Percentiles rank a stretch among this genome's conserved stretches.
These are phyloP conservation scores for Elephas maximus DNA, from an alignment of 2,113 vertebrate species.

Conservation along the genomic window DNA sequence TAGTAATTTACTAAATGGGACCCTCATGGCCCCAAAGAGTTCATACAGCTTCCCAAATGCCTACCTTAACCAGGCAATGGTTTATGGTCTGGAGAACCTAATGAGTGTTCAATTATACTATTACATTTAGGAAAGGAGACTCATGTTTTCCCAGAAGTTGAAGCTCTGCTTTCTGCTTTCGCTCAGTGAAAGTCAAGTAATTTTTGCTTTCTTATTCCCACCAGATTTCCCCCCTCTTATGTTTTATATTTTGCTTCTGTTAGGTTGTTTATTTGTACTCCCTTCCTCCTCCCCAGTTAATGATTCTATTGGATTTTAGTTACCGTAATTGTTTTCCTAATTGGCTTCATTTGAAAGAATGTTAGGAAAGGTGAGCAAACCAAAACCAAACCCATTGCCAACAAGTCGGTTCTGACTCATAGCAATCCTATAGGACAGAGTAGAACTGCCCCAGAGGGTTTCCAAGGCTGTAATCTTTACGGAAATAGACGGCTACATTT, in stretches of 20 bases:
- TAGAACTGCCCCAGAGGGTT: not conserved
- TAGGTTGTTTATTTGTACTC: not conserved
- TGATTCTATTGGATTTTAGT: slow-evolving; percentile 39
- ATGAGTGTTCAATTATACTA: slow-evolving; percentile 62
- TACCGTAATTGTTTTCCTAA: slow-evolving; percentile 46
- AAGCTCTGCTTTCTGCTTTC: slow-evolving; percentile 46
- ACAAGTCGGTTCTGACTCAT: not conserved
- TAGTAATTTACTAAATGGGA: slow-evolving; percentile 80
- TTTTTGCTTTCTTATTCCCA: slow-evolving; percentile 6
- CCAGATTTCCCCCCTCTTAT: slow-evolving; percentile 5
- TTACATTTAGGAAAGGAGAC: slow-evolving; percentile 62
- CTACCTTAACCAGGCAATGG: slow-evolving; percentile 78
- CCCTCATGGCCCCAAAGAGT: slow-evolving; percentile 74
- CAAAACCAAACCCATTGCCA: not conserved
- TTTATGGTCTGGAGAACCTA: slow-evolving; percentile 74
- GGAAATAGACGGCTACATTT: not conserved
- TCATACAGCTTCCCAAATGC: slow-evolving; percentile 71
- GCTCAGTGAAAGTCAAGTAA: slow-evolving; percentile 5
- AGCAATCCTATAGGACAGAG: not conserved
- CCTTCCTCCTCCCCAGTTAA: not conserved
- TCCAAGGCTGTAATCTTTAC: not conserved
- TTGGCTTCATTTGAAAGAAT: slow-evolving; percentile 60
- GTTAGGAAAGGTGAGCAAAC: slow-evolving; percentile 29
- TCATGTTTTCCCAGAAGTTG: slow-evolving; percentile 53
- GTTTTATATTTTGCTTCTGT: slow-evolving; percentile 51